Evolutionary conservation across 2,888 invertebrate species (phyloP).

Genomic region (Dyspetes luteomarginatus): DNA sequence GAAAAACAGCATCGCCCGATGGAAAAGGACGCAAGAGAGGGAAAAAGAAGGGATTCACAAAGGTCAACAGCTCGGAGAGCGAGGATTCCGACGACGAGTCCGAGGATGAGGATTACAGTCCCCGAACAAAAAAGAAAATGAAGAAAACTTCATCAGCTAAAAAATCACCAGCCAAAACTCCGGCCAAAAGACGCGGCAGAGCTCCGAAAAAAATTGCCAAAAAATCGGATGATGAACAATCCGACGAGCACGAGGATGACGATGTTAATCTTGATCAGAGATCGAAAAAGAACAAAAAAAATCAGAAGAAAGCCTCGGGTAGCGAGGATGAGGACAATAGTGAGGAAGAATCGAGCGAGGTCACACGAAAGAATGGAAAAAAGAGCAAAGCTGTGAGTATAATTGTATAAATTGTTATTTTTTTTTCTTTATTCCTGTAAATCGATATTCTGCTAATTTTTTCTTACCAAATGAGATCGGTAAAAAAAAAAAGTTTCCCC

Average conservation of each 20-base stretch:
- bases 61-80: conserved; percentile 70
- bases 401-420: too few species aligned
- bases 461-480: too few species aligned
- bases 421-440: not conserved
- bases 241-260: conserved; percentile 67
- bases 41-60: conserved; percentile 70
- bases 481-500: not conserved
- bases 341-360: conserved; percentile 47
- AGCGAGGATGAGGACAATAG: conserved; percentile 59
- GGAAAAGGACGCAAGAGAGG: conserved; percentile 67
- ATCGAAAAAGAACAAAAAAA: conserved; percentile 63
- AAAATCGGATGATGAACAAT: conserved; percentile 62
- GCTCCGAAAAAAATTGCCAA: conserved; percentile 65
- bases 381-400: conserved; percentile 68
- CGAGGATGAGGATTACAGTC: conserved; percentile 79
- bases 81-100: conserved; percentile 75
- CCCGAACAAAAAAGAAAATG: conserved; percentile 74
- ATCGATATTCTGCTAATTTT: not conserved
- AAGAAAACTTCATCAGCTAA: conserved; percentile 69
- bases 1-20: conserved; percentile 50
- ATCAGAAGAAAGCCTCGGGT: conserved; percentile 62
- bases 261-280: conserved; percentile 61
- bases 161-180: conserved; percentile 66
- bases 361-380: conserved; percentile 60
- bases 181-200: conserved; percentile 68